Evolutionary conservation across 2,113 vertebrate species (phyloP), one percentile per base, ranked within the genome.

Genomic region (Naja naja): DNA sequence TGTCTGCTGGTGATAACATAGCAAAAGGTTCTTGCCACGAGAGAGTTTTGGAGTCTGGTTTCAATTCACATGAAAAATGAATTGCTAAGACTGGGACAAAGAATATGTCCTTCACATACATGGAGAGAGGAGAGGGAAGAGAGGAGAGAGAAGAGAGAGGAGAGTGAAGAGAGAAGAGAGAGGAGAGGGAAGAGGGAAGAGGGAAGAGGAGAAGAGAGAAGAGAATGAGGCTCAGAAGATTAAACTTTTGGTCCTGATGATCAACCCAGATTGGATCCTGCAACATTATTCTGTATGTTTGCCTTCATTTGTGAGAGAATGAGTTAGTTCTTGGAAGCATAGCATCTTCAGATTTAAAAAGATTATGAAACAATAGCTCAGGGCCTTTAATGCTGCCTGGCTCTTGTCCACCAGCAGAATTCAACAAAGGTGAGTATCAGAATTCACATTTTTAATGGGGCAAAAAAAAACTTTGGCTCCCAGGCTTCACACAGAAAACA

Each of bases 21-120:
- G 93, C 91, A 92, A 58, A 56, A 90, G 91, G 58, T 52, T 91
- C 88, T 88, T 95, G 91, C 30, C n/a, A 69, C 49, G 0, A 14
- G 30, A 93, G 22, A 85, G 22, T 39, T 86, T 47, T 16, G 27
- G 54, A 39, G n/a, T 20, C 23, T 93, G 81, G 55, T 89, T 30
- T 25, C 53, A 43, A 10, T 10, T 54, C 43, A 53, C 87, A 45
- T 52, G 74, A 16, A 14, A 53, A 87, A 52, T n/a, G 49, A 88
- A 53, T 16, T 81, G 74, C 74, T 81, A 22, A 81, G 18, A 81
- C n/a, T 81, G 34, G 34, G 74, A 43, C 7, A 81, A 43, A 81
- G 74, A 22, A 43, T 54, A 45, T 49, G 22, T n/a, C 49, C 52
- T n/a, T 52, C 87, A 54, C 53, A 55, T 9, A 11, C 53, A 55